Evolutionary conservation across 2,888 invertebrate species (phyloP), one percentile per base, ranked within the genome.

Genomic region (Lobophora halterata): DNA sequence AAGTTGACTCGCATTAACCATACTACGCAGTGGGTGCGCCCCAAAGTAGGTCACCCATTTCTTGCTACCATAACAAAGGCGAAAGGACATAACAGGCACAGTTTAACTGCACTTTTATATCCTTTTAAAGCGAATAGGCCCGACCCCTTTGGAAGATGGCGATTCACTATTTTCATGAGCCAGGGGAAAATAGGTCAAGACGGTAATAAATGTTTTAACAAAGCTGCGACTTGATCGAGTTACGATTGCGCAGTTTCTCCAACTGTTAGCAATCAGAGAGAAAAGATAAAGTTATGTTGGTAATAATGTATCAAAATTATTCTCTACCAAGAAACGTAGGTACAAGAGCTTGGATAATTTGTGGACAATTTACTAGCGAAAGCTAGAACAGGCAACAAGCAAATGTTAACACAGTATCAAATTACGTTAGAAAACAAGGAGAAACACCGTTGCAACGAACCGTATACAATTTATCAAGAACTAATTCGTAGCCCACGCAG

Each of bases 21-120:
- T 50, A 52, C 50, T 51, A 51, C 63, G 64, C 65, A 62, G 62
- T 71, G 74, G 83, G 83, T 65, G 81, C 72, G 82, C 71, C 67
- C 59, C 57, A 68, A 82, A 81, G 73, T 83, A 69, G 85, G 85
- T 85, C 68, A 85, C 85, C 83, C 72, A 85, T 83, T 80, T 83
- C 75, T 71, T 69, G 71, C 54, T 51, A 25, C 52, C 57, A 40
- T 40, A 46, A 44, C 48, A 51, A 58, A 58, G 58, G 67, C 71
- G 67, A 69, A 75, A 65, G 63, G 74, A 59, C 70, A 58, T 59
- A 70, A 55, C 61, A 48, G 58, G 61, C 64, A 55, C 53, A 55
- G 43, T 59, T 66, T 60, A 58, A 63, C 53, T 57, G 65, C 55
- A 52, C 55, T 59, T 69, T 55, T 71, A 72, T 50, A 67, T 52